Conservation (phyloP, 2,113 vertebrate genomes). For the Elephantulus edwardii region DNA sequence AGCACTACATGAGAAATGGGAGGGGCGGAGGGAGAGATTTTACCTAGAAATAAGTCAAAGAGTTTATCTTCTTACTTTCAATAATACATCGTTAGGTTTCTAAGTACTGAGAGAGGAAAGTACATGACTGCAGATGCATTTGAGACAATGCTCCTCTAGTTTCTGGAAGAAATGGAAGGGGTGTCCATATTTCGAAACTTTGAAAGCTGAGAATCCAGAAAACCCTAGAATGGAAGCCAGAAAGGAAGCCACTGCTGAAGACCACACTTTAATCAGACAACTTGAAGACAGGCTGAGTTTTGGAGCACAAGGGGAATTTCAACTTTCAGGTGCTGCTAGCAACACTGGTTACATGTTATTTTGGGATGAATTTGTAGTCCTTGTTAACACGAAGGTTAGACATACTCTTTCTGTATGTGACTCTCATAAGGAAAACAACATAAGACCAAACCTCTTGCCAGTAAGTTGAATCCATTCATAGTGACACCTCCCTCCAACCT, state of each 20-base stretch:
- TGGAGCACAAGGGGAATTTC: background rate
- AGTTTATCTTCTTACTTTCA: background rate
- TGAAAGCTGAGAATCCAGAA: background rate
- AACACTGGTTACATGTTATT: too few species aligned
- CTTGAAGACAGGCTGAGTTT: background rate
- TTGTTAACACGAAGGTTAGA: too few species aligned
- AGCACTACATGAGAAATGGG: background rate
- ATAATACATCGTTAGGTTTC: background rate
- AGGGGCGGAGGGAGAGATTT: background rate
- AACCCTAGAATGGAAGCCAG: background rate
- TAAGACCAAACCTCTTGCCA: too few species aligned
- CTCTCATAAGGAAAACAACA: too few species aligned
- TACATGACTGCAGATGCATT: background rate
- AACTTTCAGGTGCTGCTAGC: background rate
- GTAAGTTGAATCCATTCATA: too few species aligned
- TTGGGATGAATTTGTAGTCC: too few species aligned
- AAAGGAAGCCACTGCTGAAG: background rate
- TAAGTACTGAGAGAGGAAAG: background rate
- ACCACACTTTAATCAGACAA: background rate
- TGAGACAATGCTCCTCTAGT: background rate
- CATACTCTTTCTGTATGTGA: too few species aligned
- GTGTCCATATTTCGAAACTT: background rate
- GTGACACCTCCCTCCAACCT: too few species aligned
- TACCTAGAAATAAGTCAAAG: background rate
- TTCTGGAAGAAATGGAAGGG: background rate